Base-by-base conservation (phyloP, 1,140 invertebrate species). In the Trypoxylus dichotomus region DNA sequence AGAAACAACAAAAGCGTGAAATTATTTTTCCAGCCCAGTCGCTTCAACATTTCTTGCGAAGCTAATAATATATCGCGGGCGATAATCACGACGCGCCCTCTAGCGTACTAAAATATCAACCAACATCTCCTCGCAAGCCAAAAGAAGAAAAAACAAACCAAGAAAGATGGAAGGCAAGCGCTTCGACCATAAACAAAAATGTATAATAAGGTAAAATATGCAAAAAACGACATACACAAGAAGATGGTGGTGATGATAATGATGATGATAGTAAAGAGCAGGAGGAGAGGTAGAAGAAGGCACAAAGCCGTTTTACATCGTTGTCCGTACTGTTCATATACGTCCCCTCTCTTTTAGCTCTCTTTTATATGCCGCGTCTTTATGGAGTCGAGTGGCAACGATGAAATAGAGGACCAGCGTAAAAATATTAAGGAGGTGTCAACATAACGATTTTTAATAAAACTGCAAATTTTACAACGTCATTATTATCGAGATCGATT, bases 1-100 rank as follows among this genome's bases (percentile, higher is more conserved):
- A 68, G 60, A 68, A 68, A 68, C 60, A 68, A 68, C 60, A 68
- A 68, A 68, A 68, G 60, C 60, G 60, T 68, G 60, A 68, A 68
- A 68, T 68, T 68, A 68, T 68, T 68, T 37, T 68, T 68, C 21
- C 27, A 24, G 19, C 60, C 60, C 19, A 29, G 27, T 15, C 60
- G 60, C 11, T 25, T 24, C 27, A 10, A 25, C 21, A 27, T 29
- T 68, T 68, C 60, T 25, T 24, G 27, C 60, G 60, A 29, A 29
- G 19, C 60, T 68, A 68, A 68, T 68, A 68, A 68, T 24, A 68
- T 24, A 29, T 68, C 60, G 60, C 47, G 47, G 19, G 47, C 60
- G 60, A 68, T 68, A 68, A 68, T 68, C 60, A 68, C 60, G 60
- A 27, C 21, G 60, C 24, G 11, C 24, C 60, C 60, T 29, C 24